These are phyloP conservation scores for Cynocephalus volans DNA, from an alignment of 2,113 vertebrate species.

Conservation along the genomic window DNA sequence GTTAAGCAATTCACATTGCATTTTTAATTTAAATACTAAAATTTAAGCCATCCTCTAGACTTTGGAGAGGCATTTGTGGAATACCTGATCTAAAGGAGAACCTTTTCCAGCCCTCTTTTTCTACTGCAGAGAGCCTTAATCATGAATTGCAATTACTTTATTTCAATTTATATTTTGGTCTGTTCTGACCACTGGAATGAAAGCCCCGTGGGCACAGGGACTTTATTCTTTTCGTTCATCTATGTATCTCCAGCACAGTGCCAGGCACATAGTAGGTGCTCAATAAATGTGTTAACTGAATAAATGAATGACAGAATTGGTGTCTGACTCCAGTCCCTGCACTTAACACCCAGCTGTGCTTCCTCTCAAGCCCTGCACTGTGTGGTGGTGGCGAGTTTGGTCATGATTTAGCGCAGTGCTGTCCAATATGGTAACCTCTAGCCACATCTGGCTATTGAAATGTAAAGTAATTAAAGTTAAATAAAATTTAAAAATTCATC, in stretches of 20 bases:
- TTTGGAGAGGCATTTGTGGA: not conserved
- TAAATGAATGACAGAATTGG: not conserved
- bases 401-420: not conserved
- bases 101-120: not conserved
- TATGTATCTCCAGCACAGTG: too few species aligned
- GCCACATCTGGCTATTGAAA: not conserved
- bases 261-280: not conserved
- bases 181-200: not conserved
- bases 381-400: not conserved
- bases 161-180: not conserved
- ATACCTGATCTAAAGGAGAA: not conserved
- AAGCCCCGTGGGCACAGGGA: not conserved
- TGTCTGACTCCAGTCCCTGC: not conserved
- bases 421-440: not conserved
- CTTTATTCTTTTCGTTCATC: not conserved
- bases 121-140: not conserved
- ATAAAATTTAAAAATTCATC: not conserved
- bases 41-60: not conserved
- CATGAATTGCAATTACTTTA: not conserved
- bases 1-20: not conserved
- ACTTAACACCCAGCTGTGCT: not conserved
- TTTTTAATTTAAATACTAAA: not conserved
- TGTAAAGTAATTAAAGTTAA: not conserved
- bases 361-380: rapidly evolving
- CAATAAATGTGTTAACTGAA: not conserved